Conservation (phyloP, 2,888 invertebrate genomes). For the Conistra vaccinii region DNA sequence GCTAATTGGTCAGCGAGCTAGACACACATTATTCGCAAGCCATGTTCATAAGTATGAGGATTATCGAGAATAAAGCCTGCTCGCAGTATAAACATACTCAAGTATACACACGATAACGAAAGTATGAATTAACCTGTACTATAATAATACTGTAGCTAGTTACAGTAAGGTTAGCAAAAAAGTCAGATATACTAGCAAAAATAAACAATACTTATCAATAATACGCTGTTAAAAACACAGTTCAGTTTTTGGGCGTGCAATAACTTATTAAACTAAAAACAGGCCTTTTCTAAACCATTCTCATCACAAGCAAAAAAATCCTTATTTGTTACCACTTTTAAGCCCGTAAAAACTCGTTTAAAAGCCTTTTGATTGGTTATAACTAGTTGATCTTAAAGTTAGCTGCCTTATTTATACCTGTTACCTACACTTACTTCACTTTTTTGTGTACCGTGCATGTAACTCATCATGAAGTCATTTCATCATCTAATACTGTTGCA, state of each 20-base stretch:
- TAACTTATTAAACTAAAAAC: background rate
- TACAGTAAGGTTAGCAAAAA: conserved; percentile 7
- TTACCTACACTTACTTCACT: background rate
- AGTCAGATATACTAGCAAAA: background rate
- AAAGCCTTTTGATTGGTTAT: too few relatives aligned
- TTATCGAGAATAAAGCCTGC: conserved; percentile 50
- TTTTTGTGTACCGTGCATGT: background rate
- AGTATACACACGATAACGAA: conserved; percentile 39
- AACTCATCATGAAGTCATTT: conserved; percentile 17
- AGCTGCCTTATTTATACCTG: background rate
- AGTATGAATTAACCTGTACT: conserved; percentile 43
- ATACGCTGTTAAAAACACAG: background rate
- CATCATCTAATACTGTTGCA: conserved; percentile 5
- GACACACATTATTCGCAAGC: conserved; percentile 24
- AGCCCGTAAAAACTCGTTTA: too few relatives aligned
- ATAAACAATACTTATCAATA: background rate
- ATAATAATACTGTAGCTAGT: conserved; percentile 6
- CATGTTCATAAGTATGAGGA: conserved; percentile 19
- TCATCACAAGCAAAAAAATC: background rate
- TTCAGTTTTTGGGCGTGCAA: too few relatives aligned
- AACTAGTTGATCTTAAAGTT: too few relatives aligned
- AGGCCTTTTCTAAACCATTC: too few relatives aligned
- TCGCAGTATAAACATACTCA: conserved; percentile 29
- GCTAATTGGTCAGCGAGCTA: conserved; percentile 19
- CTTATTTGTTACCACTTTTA: too few relatives aligned